Conservation (phyloP, 2,888 invertebrate species). For the Torymus auratus region DNA sequence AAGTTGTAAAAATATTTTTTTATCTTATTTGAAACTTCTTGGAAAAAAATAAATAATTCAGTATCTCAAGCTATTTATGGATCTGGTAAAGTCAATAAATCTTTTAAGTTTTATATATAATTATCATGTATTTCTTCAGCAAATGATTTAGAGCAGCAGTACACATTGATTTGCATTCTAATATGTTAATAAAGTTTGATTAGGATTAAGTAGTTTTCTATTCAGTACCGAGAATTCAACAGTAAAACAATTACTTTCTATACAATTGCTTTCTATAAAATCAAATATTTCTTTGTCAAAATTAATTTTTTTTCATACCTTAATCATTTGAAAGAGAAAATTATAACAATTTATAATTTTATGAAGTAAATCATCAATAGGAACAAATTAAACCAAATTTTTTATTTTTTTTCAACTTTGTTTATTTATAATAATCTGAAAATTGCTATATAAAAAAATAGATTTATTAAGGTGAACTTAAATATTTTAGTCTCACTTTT, state of each 20-base stretch:
- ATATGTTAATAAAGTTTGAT: slow-evolving; percentile 27
- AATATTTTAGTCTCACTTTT: not conserved
- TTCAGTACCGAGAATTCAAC: slow-evolving; percentile 35
- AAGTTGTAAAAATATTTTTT: too few relatives aligned
- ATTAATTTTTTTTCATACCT: slow-evolving; percentile 6
- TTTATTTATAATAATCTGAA: not conserved
- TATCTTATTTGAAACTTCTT: too few relatives aligned
- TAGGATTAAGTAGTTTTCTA: slow-evolving; percentile 17
- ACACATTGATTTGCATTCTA: not conserved
- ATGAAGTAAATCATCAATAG: not conserved
- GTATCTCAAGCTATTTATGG: too few relatives aligned
- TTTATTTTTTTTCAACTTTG: too few relatives aligned
- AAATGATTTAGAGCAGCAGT: not conserved
- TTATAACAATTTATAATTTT: not conserved
- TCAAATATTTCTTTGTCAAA: not conserved
- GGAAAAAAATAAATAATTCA: too few relatives aligned
- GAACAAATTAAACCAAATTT: too few relatives aligned
- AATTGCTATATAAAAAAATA: not conserved
- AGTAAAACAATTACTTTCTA: slow-evolving; percentile 28
- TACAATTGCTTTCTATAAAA: not conserved
- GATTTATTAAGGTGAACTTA: slow-evolving; percentile 1
- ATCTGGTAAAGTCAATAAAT: too few relatives aligned
- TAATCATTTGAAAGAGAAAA: not conserved
- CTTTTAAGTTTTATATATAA: too few relatives aligned
- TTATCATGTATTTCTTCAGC: too few relatives aligned